Conservation (phyloP, 2,113 vertebrate species). For the Chrysochloris asiatica region DNA sequence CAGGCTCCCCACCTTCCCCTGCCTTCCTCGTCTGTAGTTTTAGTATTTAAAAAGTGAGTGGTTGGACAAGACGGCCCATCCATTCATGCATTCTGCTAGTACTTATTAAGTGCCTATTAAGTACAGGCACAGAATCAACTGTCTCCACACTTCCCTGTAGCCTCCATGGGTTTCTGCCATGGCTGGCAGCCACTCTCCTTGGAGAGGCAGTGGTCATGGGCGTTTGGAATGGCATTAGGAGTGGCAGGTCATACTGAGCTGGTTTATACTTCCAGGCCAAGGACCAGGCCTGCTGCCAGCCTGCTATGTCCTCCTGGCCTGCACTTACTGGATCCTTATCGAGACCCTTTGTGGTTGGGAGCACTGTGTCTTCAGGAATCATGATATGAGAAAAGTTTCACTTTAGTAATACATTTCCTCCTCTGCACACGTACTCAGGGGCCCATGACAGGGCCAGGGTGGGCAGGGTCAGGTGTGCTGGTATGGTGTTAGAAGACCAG, state of each 20-base stretch:
- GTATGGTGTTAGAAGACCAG: not conserved
- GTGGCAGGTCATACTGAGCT: not conserved
- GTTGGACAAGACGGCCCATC: not conserved
- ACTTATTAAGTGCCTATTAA: not conserved
- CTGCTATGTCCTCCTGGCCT: no score
- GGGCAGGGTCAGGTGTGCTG: not conserved
- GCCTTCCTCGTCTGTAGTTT: not conserved
- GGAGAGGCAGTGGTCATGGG: not conserved
- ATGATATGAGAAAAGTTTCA: not conserved
- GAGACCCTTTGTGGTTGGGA: not conserved
- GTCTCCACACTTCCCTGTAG: not conserved
- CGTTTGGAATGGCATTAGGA: not conserved
- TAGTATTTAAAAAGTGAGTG: not conserved
- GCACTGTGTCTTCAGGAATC: not conserved
- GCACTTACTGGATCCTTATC: no score
- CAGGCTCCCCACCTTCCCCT: no score
- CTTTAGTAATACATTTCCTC: fast-evolving
- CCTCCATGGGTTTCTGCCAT: fast-evolving
- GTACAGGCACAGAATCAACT: not conserved
- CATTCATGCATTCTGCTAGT: not conserved
- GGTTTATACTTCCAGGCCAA: not conserved
- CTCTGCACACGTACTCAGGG: fast-evolving
- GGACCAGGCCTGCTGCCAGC: no score
- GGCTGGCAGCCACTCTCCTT: not conserved
- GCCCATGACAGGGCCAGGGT: no score